Evolutionary conservation across 92 coral and sea anemone genomes (phyloP), one percentile per base, ranked within the genome.

Genomic region (Hydrozoanthus gracilis): DNA sequence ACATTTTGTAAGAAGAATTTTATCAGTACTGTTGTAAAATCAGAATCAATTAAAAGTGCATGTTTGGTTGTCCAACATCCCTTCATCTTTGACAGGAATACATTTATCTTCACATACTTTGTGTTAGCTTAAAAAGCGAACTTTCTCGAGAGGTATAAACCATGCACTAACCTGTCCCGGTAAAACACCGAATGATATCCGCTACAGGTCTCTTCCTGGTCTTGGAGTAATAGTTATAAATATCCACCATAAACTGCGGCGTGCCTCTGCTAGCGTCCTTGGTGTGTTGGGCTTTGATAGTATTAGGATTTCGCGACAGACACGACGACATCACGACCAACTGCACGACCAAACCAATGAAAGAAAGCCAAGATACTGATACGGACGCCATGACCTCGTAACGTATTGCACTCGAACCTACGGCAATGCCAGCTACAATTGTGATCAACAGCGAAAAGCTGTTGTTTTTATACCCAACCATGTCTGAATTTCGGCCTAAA

Each of bases 181-280:
- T 18, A 11, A 80, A 80, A 80, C 85, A 80, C 51, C 85, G 64
- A 62, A 80, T 80, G 46, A 80, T 80, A 60, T 80, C 85, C 44
- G 85, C 85, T 15, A 80, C 74, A 3, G 85, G 85, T 27, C 11
- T 64, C 85, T 65, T 80, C 16, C 85, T 46, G 60, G 73, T 80
- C 62, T 65, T 80, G 20, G 85, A 80, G 48, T 80, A 80, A 20
- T 80, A 80, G 85, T 80, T 80, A 39, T 65, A 80, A 52, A 80
- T 80, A 65, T 80, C 85, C 9, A 80, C 73, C 85, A 80, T 80
- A 52, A 80, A 80, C 48, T 80, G 85, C 61, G 85, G 85, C 45
- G 85, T 49, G 7, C 73, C 16, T n/a, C 50, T 64, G 71, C 11
- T 27, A 58, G 83, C 11, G 11, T 46, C 20, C 67, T 45, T 35